Base-by-base conservation (phyloP, 2,888 invertebrate genomes). In the Digitonthophagus gazella region DNA sequence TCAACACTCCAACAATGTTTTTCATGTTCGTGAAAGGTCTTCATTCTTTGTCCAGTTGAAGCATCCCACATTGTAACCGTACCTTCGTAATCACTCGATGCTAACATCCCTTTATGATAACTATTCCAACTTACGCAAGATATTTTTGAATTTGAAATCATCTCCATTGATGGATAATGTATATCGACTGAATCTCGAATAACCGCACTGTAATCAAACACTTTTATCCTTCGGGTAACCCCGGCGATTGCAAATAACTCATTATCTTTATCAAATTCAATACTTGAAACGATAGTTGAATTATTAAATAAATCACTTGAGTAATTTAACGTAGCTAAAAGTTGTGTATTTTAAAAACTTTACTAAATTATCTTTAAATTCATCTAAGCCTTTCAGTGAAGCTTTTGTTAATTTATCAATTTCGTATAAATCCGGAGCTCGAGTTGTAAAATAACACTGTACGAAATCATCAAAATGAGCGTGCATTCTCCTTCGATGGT, bases 1-100 rank as follows among this genome's bases (percentile, higher is more conserved):
- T 97, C 96, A 54, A 97, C 96, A 75, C 95, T 95, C 97, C 97
- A 97, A 81, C 95, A 95, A 58, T 97, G 86, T 81, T 96, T 96
- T 83, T 97, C 96, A 83, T 97, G 97, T 81, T 97, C 97, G 82
- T 93, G 89, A 79, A 90, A 91, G 3, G 90, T 89, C 78, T 92
- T 88, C 1, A 91, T 91, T 69, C 91, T 85, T 76, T 90, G 89
- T 11, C 91, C 92, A 0, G 92, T 92, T 54, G 86, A 86, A 0
- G 93, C 94, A 84, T 97, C 97, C 97, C 97, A 97, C 67, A 97
- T 89, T 1, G 92, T 92, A 0, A 97, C 96, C 0, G 93, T 93
- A 18, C 97, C 97, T 83, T 97, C 97, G 83, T 97, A 97, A 84
- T 97, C 97, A 68, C 95, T 93, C 16, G 95, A 95, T 0, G 96